A percentile compares a stretch with the other conserved stretches of the same genome.
Conservation (phyloP, 2,888 invertebrate genomes). For the Epinotia ramella region DNA sequence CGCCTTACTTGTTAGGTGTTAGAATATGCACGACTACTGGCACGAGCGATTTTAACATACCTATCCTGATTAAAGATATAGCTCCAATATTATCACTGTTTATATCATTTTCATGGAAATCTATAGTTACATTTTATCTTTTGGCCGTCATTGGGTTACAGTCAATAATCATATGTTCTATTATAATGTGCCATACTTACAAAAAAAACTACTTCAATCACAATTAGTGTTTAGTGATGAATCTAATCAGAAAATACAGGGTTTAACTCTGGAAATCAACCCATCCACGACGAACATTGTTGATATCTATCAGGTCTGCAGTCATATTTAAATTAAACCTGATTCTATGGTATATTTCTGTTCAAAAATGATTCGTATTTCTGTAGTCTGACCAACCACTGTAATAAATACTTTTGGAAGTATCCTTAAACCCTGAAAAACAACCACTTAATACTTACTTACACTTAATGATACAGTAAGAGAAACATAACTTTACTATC, state of each 20-base stretch:
- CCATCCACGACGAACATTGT: no score
- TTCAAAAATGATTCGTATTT: no score
- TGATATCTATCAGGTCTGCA: no score
- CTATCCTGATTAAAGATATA: constrained; percentile 18
- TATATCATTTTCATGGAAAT: constrained; percentile 4
- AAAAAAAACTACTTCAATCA: constrained; percentile 1
- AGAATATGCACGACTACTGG: background rate
- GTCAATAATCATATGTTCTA: background rate
- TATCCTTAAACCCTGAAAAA: no score
- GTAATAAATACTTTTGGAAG: no score
- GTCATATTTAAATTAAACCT: no score
- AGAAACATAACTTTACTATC: background rate
- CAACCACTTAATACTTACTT: no score
- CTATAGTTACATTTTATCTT: background rate
- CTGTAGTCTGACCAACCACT: no score
- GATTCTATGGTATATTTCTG: no score
- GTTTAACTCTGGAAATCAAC: no score
- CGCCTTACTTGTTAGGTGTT: background rate
- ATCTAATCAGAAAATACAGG: background rate
- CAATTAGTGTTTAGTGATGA: background rate
- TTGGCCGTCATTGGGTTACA: background rate
- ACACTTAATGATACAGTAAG: no score
- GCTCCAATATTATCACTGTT: constrained; percentile 16
- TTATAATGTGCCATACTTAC: background rate
- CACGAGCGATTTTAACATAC: constrained; percentile 17